Evolutionary conservation across 2,888 invertebrate species (phyloP), one percentile per base, ranked within the genome.

Genomic region (Netelia virgata): DNA sequence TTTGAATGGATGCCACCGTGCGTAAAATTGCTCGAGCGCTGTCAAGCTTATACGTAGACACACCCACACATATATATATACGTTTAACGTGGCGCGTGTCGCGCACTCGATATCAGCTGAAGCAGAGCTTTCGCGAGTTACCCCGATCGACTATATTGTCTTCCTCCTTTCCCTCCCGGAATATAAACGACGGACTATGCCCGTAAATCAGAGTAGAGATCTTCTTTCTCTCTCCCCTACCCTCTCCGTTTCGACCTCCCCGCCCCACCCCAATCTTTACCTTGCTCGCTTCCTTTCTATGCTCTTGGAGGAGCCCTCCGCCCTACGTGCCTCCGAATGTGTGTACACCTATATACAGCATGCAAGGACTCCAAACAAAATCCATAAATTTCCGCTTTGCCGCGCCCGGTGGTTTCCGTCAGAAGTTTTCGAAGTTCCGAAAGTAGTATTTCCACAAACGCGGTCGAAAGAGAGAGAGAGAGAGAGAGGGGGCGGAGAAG

Each of bases 341-440:
- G 53, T 63, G 53, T 70, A 72, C 23, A 63, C 63, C 70, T 55
- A 61, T 47, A 36, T 61, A 47, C 57, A 66, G 28, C 74, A 80
- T 87, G 57, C 88, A 88, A 89, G 90, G 90, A 90, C 88, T 87
- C 91, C 90, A 91, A 93, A 93, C 92, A 92, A 93, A 93, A 92
- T 92, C 92, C 92, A 92, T 92, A 93, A 93, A 92, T 93, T 92
- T 91, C 91, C 91, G 91, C 91, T 89, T 89, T 89, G 88, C 90
- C 89, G 90, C 90, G 91, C 90, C 90, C 91, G 90, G 90, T 89
- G 92, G 91, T 91, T 92, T 91, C 92, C 91, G 92, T 92, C 93
- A 91, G 89, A 92, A 93, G 91, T 92, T 93, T 91, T 89, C 89
- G 87, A 90, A 93, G 90, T 92, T 92, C 89, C 90, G 90, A 93